Conservation (phyloP, 2,888 invertebrate genomes). For the Boloria selene region DNA sequence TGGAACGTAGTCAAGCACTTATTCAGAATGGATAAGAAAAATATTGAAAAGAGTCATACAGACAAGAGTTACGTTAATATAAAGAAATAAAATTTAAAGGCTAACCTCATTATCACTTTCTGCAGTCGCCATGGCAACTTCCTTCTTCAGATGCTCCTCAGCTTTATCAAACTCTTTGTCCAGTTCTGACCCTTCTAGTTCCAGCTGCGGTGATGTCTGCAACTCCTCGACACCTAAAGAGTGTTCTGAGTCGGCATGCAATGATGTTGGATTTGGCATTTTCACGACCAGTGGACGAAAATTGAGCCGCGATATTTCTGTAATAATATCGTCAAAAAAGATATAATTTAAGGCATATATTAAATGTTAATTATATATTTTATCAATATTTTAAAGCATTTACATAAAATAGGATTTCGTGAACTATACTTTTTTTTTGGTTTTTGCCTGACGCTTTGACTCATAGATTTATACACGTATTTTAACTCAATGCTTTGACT, state of each 20-base stretch:
- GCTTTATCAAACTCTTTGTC: slow-evolving; percentile 64
- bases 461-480: too few relatives aligned
- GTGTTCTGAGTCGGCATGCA: slow-evolving; percentile 50
- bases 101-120: slow-evolving; percentile 77
- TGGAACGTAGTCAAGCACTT: too few relatives aligned
- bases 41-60: too few relatives aligned
- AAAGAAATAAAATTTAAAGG: slow-evolving; percentile 44
- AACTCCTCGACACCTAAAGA: slow-evolving; percentile 63
- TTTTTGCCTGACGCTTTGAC: too few relatives aligned
- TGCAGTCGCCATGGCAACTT: slow-evolving; percentile 68
- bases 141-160: slow-evolving; percentile 64
- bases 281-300: slow-evolving; percentile 64
- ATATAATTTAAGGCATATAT: background rate
- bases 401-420: too few relatives aligned
- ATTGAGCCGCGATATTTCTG: slow-evolving; percentile 49
- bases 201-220: slow-evolving; percentile 65
- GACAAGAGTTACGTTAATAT: background rate
- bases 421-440: too few relatives aligned
- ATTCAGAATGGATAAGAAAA: too few relatives aligned
- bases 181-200: slow-evolving; percentile 63
- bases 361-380: background rate
- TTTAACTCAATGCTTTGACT: too few relatives aligned
- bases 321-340: slow-evolving; percentile 19
- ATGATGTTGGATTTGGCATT: slow-evolving; percentile 59
- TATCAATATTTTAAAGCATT: background rate